Conservation (phyloP, 1,140 invertebrate genomes). For the Andricus grossulariae region DNA sequence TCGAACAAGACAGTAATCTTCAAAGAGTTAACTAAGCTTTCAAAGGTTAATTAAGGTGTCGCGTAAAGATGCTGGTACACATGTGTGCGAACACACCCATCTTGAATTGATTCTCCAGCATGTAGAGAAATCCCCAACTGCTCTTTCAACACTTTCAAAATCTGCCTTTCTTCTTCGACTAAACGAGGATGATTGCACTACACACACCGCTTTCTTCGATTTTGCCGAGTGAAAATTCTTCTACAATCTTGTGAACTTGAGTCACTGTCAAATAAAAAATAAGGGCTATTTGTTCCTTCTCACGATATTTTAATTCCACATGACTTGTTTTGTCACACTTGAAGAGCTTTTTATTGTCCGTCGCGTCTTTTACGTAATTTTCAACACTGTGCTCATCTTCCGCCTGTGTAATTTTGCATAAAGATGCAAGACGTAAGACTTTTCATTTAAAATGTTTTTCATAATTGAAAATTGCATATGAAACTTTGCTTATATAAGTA, state of each 20-base stretch:
- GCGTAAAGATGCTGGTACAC: neutral
- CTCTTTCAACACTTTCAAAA: constrained; percentile 14
- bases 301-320: neutral
- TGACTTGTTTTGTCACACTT: neutral
- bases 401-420: no score
- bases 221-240: neutral
- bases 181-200: neutral
- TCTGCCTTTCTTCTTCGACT: neutral
- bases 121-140: neutral
- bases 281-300: neutral
- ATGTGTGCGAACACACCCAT: neutral
- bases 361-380: neutral
- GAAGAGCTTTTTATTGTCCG: neutral
- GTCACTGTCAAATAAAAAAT: neutral
- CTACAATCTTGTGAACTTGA: neutral
- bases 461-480: no score
- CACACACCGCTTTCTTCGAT: neutral
- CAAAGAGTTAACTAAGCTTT: neutral
- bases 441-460: no score
- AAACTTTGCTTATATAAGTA: no score
- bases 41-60: constrained; percentile 17
- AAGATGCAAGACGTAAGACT: no score
- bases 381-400: no score
- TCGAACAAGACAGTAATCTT: neutral
- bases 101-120: neutral